phyloP scores from a whole-genome alignment of 2,797 vertebrate genomes.

The Euthynnus affinis region DNA sequence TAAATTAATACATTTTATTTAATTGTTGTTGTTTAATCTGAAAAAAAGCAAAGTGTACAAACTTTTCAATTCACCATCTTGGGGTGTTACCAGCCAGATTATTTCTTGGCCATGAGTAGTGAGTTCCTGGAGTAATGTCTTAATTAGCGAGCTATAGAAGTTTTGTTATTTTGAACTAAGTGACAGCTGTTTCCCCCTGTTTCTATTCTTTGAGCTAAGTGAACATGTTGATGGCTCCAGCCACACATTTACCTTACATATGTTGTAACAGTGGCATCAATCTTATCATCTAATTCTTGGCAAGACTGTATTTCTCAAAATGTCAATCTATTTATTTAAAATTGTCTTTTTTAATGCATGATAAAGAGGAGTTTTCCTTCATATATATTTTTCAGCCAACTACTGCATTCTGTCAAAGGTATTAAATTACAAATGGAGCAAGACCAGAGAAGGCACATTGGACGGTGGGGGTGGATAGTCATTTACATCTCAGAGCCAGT shows the following conservation, averaged over 20 bases:
- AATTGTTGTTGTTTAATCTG: too few species aligned
- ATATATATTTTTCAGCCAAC: constrained; percentile 28
- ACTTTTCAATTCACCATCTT: too few species aligned
- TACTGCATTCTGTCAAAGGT: constrained; percentile 42
- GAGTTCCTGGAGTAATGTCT: too few species aligned
- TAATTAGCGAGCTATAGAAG: too few species aligned
- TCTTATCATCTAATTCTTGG: not conserved
- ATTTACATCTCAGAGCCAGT: constrained; percentile 76
- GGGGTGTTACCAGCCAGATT: too few species aligned
- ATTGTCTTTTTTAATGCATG: not conserved
- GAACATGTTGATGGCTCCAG: not conserved
- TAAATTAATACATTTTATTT: too few species aligned
- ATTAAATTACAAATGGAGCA: constrained; percentile 66
- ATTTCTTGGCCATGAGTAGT: too few species aligned
- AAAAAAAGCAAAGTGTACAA: too few species aligned
- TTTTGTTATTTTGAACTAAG: too few species aligned
- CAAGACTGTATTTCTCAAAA: not conserved
- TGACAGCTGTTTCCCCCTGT: not conserved
- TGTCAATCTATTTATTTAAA: not conserved
- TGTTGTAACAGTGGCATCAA: not conserved
- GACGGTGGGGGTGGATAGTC: constrained; percentile 57
- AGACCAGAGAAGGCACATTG: constrained; percentile 40
- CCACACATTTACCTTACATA: not conserved
- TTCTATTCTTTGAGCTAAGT: not conserved
- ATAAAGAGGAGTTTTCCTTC: constrained; percentile 9